A percentile compares a stretch with the other conserved stretches of the same genome.
phyloP scores from a whole-genome alignment of 2,797 vertebrate species.

The Enteromius treurensis region DNA sequence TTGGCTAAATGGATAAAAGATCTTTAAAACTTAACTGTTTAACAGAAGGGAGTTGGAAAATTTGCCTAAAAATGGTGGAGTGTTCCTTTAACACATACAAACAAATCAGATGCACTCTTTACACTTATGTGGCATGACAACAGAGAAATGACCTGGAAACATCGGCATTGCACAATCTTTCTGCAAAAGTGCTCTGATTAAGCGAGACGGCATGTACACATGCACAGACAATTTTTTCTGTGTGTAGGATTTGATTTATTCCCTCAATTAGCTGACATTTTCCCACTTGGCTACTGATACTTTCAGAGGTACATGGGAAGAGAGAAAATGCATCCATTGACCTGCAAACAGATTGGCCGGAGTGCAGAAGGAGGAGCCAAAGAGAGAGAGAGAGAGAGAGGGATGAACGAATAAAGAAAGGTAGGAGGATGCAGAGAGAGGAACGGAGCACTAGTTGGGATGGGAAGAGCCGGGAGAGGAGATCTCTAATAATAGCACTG shows the following conservation, averaged over 20 bases:
- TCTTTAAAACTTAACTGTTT: too few relatives aligned
- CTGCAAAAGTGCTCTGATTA: not conserved
- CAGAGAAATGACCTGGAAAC: conserved; percentile 11
- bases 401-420: conserved; percentile 68
- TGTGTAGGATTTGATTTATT: not conserved
- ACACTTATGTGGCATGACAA: not conserved
- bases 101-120: not conserved
- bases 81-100: not conserved
- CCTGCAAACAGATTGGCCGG: conserved; percentile 32
- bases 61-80: too few relatives aligned
- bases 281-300: not conserved
- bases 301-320: conserved; percentile 1
- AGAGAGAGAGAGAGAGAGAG: not conserved
- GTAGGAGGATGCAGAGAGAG: conserved; percentile 39
- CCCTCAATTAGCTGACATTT: not conserved
- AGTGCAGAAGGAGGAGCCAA: conserved; percentile 59
- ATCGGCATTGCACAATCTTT: not conserved
- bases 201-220: not conserved
- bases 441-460: conserved; percentile 39
- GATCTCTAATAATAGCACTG: conserved; percentile 48
- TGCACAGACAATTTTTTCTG: not conserved
- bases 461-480: conserved; percentile 30
- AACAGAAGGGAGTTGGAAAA: too few relatives aligned
- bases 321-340: conserved; percentile 32
- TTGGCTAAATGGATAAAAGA: too few relatives aligned